A percentile compares a stretch with the other conserved stretches of the same genome.
Evolutionary conservation across 2,797 vertebrate species (phyloP).

Genomic region (Botia kubotai): DNA sequence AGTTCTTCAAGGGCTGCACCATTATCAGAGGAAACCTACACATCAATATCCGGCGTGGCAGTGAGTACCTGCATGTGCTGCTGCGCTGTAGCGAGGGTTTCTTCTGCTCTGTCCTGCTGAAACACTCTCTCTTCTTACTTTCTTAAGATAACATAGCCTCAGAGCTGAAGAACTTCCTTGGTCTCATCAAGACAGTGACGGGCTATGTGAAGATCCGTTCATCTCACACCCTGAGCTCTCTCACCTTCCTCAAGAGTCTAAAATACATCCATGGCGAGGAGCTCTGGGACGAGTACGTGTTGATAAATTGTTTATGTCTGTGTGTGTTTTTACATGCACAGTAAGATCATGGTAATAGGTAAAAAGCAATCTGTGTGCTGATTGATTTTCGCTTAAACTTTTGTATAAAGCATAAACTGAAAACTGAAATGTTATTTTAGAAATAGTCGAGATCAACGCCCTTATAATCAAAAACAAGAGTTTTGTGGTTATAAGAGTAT

Average conservation of each 20-base stretch:
- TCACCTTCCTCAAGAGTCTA: conserved; percentile 95
- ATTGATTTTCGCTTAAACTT: background rate
- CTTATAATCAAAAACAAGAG: background rate
- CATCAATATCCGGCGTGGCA: conserved; percentile 97
- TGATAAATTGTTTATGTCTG: too few relatives aligned
- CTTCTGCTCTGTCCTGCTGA: background rate
- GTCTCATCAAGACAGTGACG: conserved; percentile 94
- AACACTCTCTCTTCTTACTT: background rate
- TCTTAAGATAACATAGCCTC: conserved; percentile 91
- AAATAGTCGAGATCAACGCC: background rate
- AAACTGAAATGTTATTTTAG: background rate
- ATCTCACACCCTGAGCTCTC: conserved; percentile 90
- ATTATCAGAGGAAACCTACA: conserved; percentile 94
- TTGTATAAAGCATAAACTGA: background rate
- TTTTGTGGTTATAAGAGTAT: background rate
- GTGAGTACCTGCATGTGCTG: conserved; percentile 79
- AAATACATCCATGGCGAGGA: conserved; percentile 90
- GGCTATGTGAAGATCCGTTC: conserved; percentile 93
- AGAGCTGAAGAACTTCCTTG: conserved; percentile 96
- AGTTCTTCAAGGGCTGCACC: conserved; percentile 94
- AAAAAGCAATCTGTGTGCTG: background rate
- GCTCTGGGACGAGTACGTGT: conserved; percentile 86
- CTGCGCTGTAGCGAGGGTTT: background rate
- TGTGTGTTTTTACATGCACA: too few relatives aligned
- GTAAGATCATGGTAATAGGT: too few relatives aligned